phyloP scores from a whole-genome alignment of 2,888 invertebrate species.

The Mesopsocus fuscifrons region DNA sequence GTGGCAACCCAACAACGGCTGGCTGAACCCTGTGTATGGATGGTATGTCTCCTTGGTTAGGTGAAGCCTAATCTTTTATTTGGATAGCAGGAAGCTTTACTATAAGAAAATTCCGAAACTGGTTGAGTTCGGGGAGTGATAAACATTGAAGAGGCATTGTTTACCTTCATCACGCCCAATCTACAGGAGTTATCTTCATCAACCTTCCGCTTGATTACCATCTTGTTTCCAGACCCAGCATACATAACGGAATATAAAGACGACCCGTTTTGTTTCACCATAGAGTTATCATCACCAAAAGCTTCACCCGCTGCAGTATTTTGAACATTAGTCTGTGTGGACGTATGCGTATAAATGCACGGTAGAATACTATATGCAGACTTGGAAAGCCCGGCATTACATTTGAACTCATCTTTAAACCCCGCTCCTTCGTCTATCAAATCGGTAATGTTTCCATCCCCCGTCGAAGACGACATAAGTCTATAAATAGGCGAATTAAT shows the following conservation, averaged over 20 bases:
- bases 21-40: too few relatives aligned
- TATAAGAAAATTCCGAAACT: too few relatives aligned
- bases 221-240: slow-evolving; percentile 62
- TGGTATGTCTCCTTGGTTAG: too few relatives aligned
- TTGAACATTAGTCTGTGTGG: slow-evolving; percentile 27
- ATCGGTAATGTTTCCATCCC: slow-evolving; percentile 35
- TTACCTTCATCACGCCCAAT: too few relatives aligned
- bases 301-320: slow-evolving; percentile 22
- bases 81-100: too few relatives aligned
- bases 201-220: slow-evolving; percentile 61
- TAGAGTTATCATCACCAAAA: slow-evolving; percentile 20
- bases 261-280: slow-evolving; percentile 30
- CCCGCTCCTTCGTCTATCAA: slow-evolving; percentile 63
- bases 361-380: slow-evolving; percentile 55
- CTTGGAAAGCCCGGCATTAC: slow-evolving; percentile 49
- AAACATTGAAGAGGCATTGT: too few relatives aligned
- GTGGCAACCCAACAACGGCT: too few relatives aligned
- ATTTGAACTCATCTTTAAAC: slow-evolving; percentile 56
- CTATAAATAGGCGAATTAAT: slow-evolving; percentile 51
- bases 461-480: slow-evolving; percentile 29
- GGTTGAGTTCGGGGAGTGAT: too few relatives aligned
- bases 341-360: slow-evolving; percentile 45
- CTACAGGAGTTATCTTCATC: slow-evolving; percentile 21
- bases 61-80: too few relatives aligned
- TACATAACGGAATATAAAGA: slow-evolving; percentile 61